phyloP scores from a whole-genome alignment of 1,140 invertebrate species.

The Sweltsa coloradensis region DNA sequence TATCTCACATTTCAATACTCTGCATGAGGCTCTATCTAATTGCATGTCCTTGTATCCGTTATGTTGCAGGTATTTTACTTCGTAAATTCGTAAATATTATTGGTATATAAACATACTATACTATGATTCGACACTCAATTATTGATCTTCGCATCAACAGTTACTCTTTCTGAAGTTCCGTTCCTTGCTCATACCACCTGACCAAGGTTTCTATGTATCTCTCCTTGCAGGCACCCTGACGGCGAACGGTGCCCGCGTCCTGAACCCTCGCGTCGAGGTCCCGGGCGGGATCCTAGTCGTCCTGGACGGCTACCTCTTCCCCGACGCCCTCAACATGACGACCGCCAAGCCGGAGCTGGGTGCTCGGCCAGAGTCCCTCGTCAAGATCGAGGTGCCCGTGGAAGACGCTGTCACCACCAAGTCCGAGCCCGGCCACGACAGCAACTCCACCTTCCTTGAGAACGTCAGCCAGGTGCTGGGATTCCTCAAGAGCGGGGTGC shows the following conservation, averaged over 20 bases:
- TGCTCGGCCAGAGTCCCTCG: conserved; percentile 28
- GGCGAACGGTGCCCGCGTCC: conserved; percentile 36
- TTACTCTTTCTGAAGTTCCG: too few species aligned
- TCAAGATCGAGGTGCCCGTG: conserved; percentile 2
- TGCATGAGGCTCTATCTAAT: too few species aligned
- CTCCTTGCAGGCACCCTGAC: conserved; percentile 23
- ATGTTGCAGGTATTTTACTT: too few species aligned
- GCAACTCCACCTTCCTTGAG: conserved; percentile 30
- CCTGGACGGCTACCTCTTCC: conserved; percentile 34
- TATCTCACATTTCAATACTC: too few species aligned
- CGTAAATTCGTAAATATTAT: too few species aligned
- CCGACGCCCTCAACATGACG: conserved; percentile 22
- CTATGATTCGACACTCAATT: too few species aligned
- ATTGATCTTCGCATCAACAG: too few species aligned
- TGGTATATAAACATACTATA: too few species aligned
- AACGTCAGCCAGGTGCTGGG: conserved; percentile 42
- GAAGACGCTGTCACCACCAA: background rate
- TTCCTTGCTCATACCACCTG: too few species aligned
- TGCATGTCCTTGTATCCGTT: too few species aligned
- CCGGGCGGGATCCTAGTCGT: conserved; percentile 33
- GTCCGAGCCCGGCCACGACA: background rate
- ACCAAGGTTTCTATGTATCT: too few species aligned
- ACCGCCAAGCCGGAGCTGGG: conserved; percentile 1
- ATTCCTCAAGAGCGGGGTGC: conserved; percentile 43
- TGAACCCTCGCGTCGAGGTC: conserved; percentile 27